Evolutionary conservation across 2,888 invertebrate species (phyloP), one percentile per base, ranked within the genome.

Genomic region (Zhengitettix transpicula): DNA sequence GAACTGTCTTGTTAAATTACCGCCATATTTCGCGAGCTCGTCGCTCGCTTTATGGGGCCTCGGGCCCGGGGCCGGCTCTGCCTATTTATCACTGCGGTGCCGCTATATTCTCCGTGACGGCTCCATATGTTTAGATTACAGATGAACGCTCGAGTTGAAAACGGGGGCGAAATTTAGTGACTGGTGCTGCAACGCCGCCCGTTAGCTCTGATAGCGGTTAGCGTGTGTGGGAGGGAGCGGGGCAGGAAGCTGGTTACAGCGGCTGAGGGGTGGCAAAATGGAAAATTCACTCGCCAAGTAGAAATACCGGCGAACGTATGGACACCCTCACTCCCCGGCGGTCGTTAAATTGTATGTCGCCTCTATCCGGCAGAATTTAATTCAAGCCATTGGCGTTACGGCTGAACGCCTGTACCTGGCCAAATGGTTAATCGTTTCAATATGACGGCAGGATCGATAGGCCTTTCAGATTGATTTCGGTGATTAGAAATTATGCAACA

Each of bases 141-240:
- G 62, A 62, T 62, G 63, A 63, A 63, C 61, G 58, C 60, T 51
- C 58, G 58, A 56, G 57, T 52, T 62, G 64, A 63, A 62, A 66
- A 65, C 58, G 62, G 64, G 64, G 64, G 67, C 67, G 67, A 68
- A 66, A 69, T 69, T 69, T 69, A 68, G 68, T 67, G 69, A 68
- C 44, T 55, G 58, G n/a, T 44, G 40, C 44, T 47, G 60, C 57
- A 62, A 44, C 60, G 28, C 28, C 28, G 28, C 28, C 28, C 28
- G 28, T 28, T 28, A 28, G 28, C 28, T 28, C 28, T 28, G 28
- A 28, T 28, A 28, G 28, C 28, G 28, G 28, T 28, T 28, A 28
- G 28, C 28, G 28, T 28, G 28, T 7, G 28, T 28, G 28, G 28
- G 28, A 28, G 64, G 62, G 61, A 66, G 64, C 58, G 62, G 64